phyloP scores from a whole-genome alignment of 1,140 invertebrate genomes.

The Ridgeia piscesae region DNA sequence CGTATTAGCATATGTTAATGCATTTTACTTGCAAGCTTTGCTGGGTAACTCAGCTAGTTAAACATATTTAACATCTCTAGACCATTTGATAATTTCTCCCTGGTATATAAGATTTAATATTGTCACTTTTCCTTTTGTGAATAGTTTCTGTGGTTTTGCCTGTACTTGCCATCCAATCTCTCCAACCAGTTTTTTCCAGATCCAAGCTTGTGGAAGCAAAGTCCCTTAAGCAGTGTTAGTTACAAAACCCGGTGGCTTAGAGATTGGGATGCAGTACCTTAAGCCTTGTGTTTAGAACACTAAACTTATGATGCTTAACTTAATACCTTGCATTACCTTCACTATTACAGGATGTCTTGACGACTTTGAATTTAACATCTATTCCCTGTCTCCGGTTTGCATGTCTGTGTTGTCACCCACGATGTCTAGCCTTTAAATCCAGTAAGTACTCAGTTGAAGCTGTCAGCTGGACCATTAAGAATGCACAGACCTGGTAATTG shows the following conservation, averaged over 20 bases:
- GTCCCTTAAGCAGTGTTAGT: background rate
- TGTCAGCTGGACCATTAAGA: background rate
- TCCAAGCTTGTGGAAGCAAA: background rate
- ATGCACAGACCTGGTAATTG: background rate
- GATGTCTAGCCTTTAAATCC: background rate
- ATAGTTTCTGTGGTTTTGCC: no score
- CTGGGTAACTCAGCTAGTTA: no score
- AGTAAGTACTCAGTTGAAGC: background rate
- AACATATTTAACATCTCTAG: no score
- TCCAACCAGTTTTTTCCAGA: background rate
- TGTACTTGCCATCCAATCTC: no score
- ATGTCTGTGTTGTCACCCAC: background rate
- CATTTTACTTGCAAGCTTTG: no score
- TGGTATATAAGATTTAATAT: no score
- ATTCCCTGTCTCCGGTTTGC: background rate
- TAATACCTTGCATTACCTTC: background rate
- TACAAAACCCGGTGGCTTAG: background rate
- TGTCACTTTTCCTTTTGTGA: no score
- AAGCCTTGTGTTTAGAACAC: background rate
- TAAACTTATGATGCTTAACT: background rate
- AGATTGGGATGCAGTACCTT: background rate
- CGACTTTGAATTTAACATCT: background rate
- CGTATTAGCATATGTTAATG: no score
- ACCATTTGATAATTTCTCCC: no score
- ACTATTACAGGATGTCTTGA: background rate